Base-by-base conservation (phyloP, 1,140 invertebrate genomes). In the Ceratosolen fusciceps region DNA sequence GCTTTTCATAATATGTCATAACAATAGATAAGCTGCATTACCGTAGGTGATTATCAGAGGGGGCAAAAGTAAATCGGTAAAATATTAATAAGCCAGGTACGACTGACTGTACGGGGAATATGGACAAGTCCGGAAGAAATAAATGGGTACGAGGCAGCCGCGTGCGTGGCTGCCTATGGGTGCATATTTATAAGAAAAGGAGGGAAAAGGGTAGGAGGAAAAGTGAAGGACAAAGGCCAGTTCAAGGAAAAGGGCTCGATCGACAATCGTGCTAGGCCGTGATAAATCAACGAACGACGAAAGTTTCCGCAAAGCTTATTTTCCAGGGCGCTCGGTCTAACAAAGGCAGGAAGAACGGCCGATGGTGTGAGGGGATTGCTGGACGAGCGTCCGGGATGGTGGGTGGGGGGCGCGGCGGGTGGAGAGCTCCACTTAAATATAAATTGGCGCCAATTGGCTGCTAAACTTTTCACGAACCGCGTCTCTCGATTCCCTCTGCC, bases 391-490 rank as follows among this genome's bases (percentile, higher is more conserved):
- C n/a, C n/a, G n/a, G n/a, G n/a, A n/a, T n/a, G n/a, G n/a, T n/a
- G n/a, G n/a, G 14, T n/a, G 9, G 68, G 56, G 60, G 47, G 16
- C 31, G 0, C 14, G 37, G 56, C 5, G 60, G 56, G 60, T 4
- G 54, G 24, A 47, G 0, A 21, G 24, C 37, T 21, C 19, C 68
- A 52, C 43, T 62, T 60, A 72, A 71, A 62, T 62, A 62, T 39
- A 72, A 72, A 78, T 78, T 34, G 67, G 10, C 26, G 34, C 24
- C 56, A 79, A 73, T 79, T 39, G 71, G 34, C 43, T 74, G 78
- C 62, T 80, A 80, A 80, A 80, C 71, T 80, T 80, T 80, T 80
- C 78, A 80, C 78, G 62, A 80, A 49, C 21, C 21, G 58, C 16
- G 14, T 56, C 37, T 70, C 72, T 71, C 49, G 58, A 19, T 5